Evolutionary conservation across 2,113 vertebrate genomes (phyloP), one percentile per base, ranked within the genome.

Genomic region (Pheucticus melanocephalus): DNA sequence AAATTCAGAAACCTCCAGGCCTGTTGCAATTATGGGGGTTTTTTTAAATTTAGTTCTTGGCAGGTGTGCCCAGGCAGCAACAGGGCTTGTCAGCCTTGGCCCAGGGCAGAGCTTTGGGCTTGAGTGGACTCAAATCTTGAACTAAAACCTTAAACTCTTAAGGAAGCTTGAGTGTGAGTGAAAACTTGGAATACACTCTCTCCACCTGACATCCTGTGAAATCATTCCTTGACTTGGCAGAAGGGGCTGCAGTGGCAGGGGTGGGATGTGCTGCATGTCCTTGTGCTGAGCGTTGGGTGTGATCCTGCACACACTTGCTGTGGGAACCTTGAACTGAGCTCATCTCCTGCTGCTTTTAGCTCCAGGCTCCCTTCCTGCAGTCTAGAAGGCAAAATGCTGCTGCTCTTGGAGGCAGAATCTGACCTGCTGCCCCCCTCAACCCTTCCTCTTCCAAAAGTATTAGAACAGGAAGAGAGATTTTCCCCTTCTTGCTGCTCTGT

Each of bases 221-320:
- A 68, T 44, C 24, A 90, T 64, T 70, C 47, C 44, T 56, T 71
- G 68, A 11, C 12, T 57, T 20, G 60, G 51, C 51, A 86, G 75
- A 22, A 27, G 37, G 33, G n/a, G 9, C 53, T 5, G 9, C 56
- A 73, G 12, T 87, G 88, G 23, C 27, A 12, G 35, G 53, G 45
- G 10, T 27, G 3, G 0, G 3, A 19, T 10, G 51, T 60, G 88
- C 48, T 69, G 88, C 75, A 33, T 47, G n/a, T 45, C 48, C 44
- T 53, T 0, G 0, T 73, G 68, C 75, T 71, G 82, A 21, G 11
- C 1, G 0, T 2, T 31, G 54, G 25, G 16, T 35, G 54, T 37
- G 72, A 45, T 88, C 20, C 83, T 63, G 64, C 77, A 4, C 44
- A 22, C 45, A 11, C 39, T 65, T 75, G 4, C 7, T 10, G 11